phyloP scores from a whole-genome alignment of 2,888 invertebrate species.

The Anticlea derivata region DNA sequence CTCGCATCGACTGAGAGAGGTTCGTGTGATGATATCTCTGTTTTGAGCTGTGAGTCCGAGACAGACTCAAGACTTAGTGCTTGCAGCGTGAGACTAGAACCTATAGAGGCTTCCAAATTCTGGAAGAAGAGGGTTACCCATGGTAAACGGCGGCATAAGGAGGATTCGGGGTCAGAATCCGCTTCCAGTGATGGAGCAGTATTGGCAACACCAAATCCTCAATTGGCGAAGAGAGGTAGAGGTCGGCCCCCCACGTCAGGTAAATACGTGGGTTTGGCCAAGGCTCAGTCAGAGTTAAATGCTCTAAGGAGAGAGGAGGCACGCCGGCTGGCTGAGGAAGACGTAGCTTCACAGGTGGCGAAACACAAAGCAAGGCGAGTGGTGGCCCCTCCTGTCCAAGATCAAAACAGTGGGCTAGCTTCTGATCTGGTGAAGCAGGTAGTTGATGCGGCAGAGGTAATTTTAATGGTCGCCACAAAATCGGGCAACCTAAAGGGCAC shows the following conservation, averaged over 20 bases:
- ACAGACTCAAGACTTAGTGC: neutral
- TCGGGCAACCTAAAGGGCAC: neutral
- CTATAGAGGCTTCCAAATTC: neutral
- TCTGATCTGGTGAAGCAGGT: neutral
- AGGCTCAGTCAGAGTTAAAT: neutral
- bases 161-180: no score
- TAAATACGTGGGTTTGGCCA: neutral
- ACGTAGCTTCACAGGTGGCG: neutral
- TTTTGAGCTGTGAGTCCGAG: neutral
- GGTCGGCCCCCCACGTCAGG: neutral
- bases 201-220: no score
- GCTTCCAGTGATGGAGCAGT: neutral
- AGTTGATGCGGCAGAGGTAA: neutral
- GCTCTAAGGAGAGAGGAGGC: neutral
- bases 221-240: neutral
- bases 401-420: neutral
- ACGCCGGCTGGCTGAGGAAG: neutral
- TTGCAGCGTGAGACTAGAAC: neutral
- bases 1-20: neutral
- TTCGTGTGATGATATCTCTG: neutral
- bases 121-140: neutral
- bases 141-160: neutral
- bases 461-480: neutral
- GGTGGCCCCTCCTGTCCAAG: neutral
- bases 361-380: neutral